These are phyloP conservation scores for Eulemur coronatus DNA, from an alignment of 2,797 vertebrate species.

Conservation along the genomic window DNA sequence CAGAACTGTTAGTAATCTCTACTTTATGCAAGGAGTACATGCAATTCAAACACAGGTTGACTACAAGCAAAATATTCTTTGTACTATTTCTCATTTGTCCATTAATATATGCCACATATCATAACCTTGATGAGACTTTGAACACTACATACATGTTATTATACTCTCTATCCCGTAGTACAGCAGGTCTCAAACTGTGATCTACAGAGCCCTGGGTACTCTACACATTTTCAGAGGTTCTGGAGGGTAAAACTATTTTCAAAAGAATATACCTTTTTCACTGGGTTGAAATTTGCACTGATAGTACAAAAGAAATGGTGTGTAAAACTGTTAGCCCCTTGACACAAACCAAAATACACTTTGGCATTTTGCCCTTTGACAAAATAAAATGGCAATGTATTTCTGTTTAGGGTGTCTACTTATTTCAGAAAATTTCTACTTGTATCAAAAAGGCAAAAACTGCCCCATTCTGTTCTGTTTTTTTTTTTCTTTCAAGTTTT, in stretches of 20 bases:
- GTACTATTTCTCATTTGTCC: background rate
- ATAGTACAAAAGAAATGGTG: background rate
- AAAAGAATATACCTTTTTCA: constrained; percentile 14
- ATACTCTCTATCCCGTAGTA: background rate
- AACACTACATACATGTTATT: background rate
- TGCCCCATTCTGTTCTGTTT: background rate
- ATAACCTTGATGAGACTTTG: background rate
- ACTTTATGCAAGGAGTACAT: background rate
- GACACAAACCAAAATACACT: background rate
- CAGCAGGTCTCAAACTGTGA: background rate
- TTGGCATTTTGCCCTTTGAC: background rate
- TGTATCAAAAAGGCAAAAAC: constrained; percentile 3
- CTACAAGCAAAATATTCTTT: background rate
- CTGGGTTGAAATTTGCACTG: background rate
- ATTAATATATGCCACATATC: background rate
- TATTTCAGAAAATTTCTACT: constrained; percentile 14
- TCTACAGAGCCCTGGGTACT: background rate
- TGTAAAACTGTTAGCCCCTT: background rate
- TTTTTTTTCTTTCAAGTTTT: background rate
- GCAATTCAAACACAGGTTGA: background rate
- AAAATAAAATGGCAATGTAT: background rate
- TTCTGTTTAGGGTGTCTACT: background rate
- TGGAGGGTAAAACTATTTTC: background rate
- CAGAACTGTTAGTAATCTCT: background rate
- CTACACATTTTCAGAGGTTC: background rate